Evolutionary conservation across 1,140 invertebrate species (phyloP).

Genomic region (Streblospio benedicti): DNA sequence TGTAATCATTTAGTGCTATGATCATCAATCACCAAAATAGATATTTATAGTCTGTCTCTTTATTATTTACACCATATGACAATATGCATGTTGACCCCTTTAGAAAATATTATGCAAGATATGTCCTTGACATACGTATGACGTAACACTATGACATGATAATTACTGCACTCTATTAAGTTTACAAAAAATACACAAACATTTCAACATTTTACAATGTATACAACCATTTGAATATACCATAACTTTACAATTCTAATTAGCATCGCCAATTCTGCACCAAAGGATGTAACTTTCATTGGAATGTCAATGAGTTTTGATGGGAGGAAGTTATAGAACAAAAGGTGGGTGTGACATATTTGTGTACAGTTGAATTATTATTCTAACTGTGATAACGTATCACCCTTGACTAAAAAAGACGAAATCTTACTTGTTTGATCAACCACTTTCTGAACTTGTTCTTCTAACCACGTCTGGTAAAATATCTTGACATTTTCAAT

Average conservation of each 20-base stretch:
- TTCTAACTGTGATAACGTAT: neutral
- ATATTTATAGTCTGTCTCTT: no score
- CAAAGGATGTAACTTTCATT: neutral
- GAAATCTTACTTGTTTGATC: constrained; percentile 75
- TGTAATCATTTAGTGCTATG: neutral
- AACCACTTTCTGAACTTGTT: constrained; percentile 95
- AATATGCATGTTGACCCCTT: no score
- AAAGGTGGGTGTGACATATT: neutral
- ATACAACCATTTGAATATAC: no score
- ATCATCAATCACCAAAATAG: neutral
- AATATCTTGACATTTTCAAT: constrained; percentile 99
- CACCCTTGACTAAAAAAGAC: neutral
- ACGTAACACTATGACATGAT: no score
- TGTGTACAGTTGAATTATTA: neutral
- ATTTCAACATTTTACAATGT: no score
- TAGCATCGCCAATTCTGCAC: neutral
- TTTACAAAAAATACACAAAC: no score
- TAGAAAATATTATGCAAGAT: no score
- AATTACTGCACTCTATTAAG: no score
- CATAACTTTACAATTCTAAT: neutral
- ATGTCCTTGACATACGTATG: no score
- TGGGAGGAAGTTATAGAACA: neutral
- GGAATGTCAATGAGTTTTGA: neutral
- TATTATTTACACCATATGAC: no score
- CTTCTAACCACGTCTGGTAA: constrained; percentile 99